Evolutionary conservation across 2,113 vertebrate species (phyloP).

Genomic region (Xerus inauris): DNA sequence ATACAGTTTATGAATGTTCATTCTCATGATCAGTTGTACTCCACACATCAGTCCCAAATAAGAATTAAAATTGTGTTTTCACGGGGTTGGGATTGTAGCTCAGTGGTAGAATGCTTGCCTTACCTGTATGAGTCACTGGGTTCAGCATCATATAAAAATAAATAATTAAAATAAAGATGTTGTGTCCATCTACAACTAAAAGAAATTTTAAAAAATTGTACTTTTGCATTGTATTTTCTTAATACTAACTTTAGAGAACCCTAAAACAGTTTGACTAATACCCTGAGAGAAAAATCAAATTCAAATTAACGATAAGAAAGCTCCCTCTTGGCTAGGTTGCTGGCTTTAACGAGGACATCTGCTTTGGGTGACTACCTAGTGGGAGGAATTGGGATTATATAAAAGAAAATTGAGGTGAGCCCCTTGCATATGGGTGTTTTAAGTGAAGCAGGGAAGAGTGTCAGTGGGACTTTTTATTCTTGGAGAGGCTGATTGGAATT

Average conservation of each 20-base stretch:
- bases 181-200: too few species aligned
- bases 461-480: neutral
- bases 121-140: too few species aligned
- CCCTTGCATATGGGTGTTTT: neutral
- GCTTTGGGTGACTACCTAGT: neutral
- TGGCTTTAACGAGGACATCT: constrained; percentile 4
- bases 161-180: too few species aligned
- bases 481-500: neutral
- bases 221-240: neutral
- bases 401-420: neutral
- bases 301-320: neutral
- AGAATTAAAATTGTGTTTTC: neutral
- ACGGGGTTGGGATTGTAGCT: too few species aligned
- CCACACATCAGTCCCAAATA: neutral
- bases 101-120: too few species aligned
- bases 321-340: neutral
- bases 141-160: too few species aligned
- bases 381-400: neutral
- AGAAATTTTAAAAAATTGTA: too few species aligned
- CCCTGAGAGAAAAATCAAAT: neutral
- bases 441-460: neutral
- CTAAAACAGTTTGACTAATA: neutral
- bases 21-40: neutral
- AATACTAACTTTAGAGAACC: constrained; percentile 30
- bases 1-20: neutral